Conservation (phyloP, 2,797 vertebrate genomes). For the Muscicapa striata region DNA sequence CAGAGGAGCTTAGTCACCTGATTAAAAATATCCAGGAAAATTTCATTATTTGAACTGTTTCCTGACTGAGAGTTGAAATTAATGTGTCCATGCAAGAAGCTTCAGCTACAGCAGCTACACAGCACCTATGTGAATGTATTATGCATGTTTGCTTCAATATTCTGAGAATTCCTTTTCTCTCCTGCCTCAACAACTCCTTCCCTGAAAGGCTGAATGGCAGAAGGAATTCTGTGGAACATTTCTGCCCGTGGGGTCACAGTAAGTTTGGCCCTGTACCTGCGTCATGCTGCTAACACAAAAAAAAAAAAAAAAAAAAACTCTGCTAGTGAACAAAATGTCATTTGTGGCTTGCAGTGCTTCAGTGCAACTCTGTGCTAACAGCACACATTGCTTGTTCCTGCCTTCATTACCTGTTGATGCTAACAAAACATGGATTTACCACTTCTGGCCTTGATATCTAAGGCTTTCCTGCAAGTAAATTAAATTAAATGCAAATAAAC, state of each 20-base stretch:
- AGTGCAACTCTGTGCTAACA: not conserved
- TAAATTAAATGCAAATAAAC: not conserved
- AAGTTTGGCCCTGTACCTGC: not conserved
- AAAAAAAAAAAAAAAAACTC: not conserved
- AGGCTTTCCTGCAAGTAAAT: constrained; percentile 45
- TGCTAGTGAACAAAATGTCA: not conserved
- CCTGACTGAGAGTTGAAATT: not conserved
- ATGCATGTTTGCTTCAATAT: not conserved
- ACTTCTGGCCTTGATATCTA: not conserved
- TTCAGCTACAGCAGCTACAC: not conserved
- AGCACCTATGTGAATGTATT: accelerated
- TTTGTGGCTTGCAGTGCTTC: not conserved
- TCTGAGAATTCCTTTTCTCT: not conserved
- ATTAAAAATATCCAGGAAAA: not conserved
- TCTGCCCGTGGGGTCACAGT: not conserved
- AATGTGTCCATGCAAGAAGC: not conserved
- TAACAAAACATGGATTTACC: not conserved
- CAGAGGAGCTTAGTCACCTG: not conserved
- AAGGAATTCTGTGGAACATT: not conserved
- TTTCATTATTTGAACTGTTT: not conserved
- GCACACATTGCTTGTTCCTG: not conserved
- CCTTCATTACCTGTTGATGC: not conserved
- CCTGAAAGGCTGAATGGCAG: not conserved
- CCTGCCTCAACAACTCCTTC: not conserved
- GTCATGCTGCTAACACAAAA: not conserved